Percentiles rank a stretch among this genome's conserved stretches.
phyloP scores from a whole-genome alignment of 2,113 vertebrate species.

The Ardeotis arabs region DNA sequence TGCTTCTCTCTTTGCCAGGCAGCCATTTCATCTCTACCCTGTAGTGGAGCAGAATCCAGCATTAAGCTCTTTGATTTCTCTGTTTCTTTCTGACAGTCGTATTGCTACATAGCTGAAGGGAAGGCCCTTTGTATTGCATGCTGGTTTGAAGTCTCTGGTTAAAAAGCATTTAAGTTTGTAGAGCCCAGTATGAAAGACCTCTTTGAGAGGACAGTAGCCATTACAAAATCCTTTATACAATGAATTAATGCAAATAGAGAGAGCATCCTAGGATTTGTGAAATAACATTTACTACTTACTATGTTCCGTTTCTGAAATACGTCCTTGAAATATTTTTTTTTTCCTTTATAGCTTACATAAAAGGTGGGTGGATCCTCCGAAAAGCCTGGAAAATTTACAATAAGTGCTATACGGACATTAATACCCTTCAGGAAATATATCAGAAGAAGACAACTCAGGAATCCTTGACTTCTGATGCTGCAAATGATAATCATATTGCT shows the following conservation, averaged over 20 bases:
- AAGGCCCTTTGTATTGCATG: background rate
- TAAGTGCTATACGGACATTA: constrained; percentile 97
- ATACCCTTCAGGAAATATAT: constrained; percentile 89
- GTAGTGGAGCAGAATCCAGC: background rate
- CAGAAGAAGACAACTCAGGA: constrained; percentile 85
- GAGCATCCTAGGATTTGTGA: background rate
- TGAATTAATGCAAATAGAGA: background rate
- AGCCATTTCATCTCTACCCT: background rate
- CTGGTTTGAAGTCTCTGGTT: background rate
- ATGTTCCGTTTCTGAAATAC: background rate
- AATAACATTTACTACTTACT: background rate
- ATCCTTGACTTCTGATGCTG: constrained; percentile 84
- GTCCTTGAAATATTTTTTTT: background rate
- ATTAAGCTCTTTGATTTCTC: background rate
- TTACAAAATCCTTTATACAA: background rate
- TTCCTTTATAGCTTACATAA: constrained; percentile 87
- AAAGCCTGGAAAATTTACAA: constrained; percentile 99
- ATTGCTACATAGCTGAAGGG: background rate
- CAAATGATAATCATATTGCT: constrained; percentile 89
- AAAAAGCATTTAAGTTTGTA: background rate
- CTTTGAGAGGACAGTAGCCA: background rate
- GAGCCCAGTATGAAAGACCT: background rate
- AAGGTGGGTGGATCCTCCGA: constrained; percentile 98
- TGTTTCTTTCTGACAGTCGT: background rate
- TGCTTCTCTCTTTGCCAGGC: background rate